These are phyloP conservation scores for Capra hircus DNA, from an alignment of 2,113 vertebrate genomes.

Conservation along the genomic window DNA sequence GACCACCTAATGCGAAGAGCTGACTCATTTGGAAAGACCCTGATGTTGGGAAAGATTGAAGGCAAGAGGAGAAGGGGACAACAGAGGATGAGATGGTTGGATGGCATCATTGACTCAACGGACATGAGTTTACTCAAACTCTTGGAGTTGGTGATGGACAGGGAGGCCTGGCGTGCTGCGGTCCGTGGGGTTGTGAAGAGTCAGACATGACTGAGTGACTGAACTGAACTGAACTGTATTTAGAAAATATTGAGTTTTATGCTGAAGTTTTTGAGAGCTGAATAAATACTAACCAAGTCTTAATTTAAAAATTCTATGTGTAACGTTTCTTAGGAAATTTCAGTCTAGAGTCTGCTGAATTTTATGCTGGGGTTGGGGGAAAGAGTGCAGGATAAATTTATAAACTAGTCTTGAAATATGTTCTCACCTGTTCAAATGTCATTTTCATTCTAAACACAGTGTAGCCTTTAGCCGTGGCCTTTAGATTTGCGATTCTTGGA, in stretches of 20 bases:
- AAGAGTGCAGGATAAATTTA: neutral
- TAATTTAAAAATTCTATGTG: neutral
- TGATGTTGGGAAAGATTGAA: neutral
- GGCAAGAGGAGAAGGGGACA: neutral
- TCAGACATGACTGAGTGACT: neutral
- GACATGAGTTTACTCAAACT: neutral
- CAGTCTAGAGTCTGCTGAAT: neutral
- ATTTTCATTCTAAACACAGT: neutral
- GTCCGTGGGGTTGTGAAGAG: neutral
- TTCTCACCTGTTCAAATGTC: neutral
- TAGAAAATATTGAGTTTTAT: neutral
- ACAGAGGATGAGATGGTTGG: neutral
- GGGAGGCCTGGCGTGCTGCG: neutral
- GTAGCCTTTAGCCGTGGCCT: neutral
- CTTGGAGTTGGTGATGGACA: neutral
- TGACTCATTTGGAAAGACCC: neutral
- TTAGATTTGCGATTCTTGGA: neutral
- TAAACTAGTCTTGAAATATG: neutral
- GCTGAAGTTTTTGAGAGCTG: neutral
- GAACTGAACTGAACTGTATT: neutral
- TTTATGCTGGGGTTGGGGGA: neutral
- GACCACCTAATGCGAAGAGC: rapidly evolving
- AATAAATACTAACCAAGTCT: neutral
- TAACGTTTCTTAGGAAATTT: neutral
- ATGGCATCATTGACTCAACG: neutral